Percentiles rank a stretch among this genome's conserved stretches.
These are phyloP conservation scores for Oasisia sp. DNA, from an alignment of 2,888 invertebrate genomes.

Conservation along the genomic window DNA sequence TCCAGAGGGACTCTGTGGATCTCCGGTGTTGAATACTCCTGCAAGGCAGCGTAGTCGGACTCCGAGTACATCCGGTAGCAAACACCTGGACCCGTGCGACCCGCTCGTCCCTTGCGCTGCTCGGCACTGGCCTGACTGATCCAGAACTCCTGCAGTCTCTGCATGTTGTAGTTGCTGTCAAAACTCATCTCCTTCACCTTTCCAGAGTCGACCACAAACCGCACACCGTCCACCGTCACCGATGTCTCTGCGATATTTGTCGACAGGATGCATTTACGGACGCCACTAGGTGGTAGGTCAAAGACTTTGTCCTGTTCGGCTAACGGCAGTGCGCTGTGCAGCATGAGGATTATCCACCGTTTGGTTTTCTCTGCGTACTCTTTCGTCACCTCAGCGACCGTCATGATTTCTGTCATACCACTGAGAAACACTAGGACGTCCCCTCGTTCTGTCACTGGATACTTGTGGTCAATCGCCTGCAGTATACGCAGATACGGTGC, in stretches of 20 bases:
- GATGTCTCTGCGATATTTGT: conserved; percentile 99
- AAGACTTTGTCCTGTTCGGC: conserved; percentile 97
- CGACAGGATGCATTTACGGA: conserved; percentile 95
- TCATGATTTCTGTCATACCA: conserved; percentile 88
- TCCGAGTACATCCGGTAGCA: conserved; percentile 86
- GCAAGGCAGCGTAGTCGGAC: conserved; percentile 33
- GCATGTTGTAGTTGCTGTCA: conserved; percentile 89
- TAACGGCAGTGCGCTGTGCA: conserved; percentile 92
- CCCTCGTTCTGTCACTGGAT: conserved; percentile 32
- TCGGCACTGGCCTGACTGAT: conserved; percentile 98
- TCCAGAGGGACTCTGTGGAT: conserved; percentile 94
- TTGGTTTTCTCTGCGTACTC: conserved; percentile 81
- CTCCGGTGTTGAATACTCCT: conserved; percentile 87
- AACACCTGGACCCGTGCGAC: conserved; percentile 84
- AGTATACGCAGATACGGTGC: conserved; percentile 92
- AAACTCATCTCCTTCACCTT: conserved; percentile 94
- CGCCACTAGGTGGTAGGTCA: conserved; percentile 92
- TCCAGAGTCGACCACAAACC: conserved; percentile 97
- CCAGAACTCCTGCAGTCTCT: conserved; percentile 87
- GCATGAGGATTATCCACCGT: conserved; percentile 90
- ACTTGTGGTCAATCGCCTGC: conserved; percentile 70
- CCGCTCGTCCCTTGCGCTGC: conserved; percentile 92
- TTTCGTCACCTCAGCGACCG: conserved; percentile 85
- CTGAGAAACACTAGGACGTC: conserved; percentile 95
- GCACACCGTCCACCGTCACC: conserved; percentile 96